A percentile compares a stretch with the other conserved stretches of the same genome.
Evolutionary conservation across 2,113 vertebrate species (phyloP).

Genomic region (Corythaixoides concolor): DNA sequence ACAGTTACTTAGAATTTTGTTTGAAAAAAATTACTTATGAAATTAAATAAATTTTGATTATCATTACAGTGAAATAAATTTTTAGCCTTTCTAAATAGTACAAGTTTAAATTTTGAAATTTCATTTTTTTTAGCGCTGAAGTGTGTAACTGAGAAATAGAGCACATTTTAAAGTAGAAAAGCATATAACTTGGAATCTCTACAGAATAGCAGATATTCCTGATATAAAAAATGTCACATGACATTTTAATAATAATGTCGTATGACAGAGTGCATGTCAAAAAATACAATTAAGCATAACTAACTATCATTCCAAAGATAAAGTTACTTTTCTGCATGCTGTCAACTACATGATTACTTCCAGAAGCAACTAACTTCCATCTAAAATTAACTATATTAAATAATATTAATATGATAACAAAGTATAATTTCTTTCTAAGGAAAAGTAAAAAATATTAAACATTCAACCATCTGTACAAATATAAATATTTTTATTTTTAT

Average conservation of each 20-base stretch:
- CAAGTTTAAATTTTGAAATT: not conserved
- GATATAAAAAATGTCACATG: not conserved
- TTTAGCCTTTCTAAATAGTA: not conserved
- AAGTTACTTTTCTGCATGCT: not conserved
- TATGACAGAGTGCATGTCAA: not conserved
- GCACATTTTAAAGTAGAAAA: not conserved
- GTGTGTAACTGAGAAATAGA: not conserved
- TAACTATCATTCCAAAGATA: not conserved
- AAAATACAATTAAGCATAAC: not conserved
- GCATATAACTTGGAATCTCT: not conserved
- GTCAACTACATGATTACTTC: not conserved
- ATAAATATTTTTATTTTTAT: not conserved
- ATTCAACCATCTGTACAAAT: not conserved
- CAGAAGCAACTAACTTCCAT: not conserved
- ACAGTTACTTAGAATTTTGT: not conserved
- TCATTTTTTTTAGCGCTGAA: not conserved
- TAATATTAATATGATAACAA: not conserved
- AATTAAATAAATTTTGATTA: not conserved
- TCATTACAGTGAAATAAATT: not conserved
- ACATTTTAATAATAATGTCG: not conserved
- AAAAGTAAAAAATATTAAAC: not conserved
- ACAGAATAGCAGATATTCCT: not conserved
- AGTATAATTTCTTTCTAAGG: not conserved
- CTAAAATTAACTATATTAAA: not conserved
- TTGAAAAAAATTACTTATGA: not conserved